phyloP scores from a whole-genome alignment of 2,113 vertebrate genomes.

The Lagopus muta region DNA sequence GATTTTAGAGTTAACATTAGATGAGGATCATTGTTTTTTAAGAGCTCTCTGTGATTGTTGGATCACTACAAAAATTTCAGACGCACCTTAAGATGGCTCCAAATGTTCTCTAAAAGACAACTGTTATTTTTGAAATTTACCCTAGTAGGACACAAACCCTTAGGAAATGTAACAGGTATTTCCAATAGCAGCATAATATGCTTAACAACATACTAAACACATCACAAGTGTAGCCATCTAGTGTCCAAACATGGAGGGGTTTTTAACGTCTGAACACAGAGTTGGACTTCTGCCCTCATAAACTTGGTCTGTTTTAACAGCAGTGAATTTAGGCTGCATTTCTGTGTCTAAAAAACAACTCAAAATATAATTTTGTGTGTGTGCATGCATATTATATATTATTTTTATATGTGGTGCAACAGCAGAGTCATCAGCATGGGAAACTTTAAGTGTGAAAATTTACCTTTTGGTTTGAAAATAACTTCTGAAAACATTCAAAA shows the following conservation, averaged over 20 bases:
- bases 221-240: not conserved
- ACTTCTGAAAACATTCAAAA: not conserved
- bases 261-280: not conserved
- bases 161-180: not conserved
- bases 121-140: not conserved
- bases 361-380: not conserved
- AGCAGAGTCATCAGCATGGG: not conserved
- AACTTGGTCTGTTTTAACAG: not conserved
- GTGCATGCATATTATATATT: not conserved
- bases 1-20: not conserved
- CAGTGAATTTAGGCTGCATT: not conserved
- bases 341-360: not conserved
- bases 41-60: not conserved
- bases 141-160: not conserved
- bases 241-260: not conserved
- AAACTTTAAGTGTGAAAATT: not conserved
- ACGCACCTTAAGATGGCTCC: not conserved
- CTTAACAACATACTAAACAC: not conserved
- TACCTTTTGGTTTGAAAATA: not conserved
- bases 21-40: not conserved
- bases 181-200: not conserved
- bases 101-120: not conserved
- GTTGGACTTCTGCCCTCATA: not conserved
- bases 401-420: not conserved
- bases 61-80: not conserved